Evolutionary conservation across 1,140 invertebrate genomes (phyloP).

Genomic region (Euborellia annulipes): DNA sequence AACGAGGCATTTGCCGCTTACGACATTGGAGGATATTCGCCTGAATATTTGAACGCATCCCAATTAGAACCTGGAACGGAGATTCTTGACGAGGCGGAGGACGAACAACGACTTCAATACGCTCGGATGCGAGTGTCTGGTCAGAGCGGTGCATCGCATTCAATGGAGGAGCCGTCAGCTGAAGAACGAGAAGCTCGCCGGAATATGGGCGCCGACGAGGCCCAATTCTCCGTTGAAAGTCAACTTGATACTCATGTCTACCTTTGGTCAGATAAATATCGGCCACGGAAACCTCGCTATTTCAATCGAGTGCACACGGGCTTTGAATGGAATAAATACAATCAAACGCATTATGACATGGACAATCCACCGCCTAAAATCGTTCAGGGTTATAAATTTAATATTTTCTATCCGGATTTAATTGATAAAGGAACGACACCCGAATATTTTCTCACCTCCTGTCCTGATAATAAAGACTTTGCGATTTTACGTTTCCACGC

Average conservation of each 20-base stretch:
- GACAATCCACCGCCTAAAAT: slow-evolving; percentile 99
- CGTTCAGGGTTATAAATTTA: slow-evolving; percentile 99
- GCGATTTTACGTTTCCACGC: slow-evolving; percentile 87
- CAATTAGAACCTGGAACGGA: slow-evolving; percentile 72
- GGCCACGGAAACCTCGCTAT: slow-evolving; percentile 92
- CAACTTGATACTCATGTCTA: slow-evolving; percentile 73
- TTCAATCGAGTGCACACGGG: slow-evolving; percentile 89
- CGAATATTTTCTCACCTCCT: slow-evolving; percentile 84
- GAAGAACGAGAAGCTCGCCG: slow-evolving; percentile 58
- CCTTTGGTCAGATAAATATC: slow-evolving; percentile 95
- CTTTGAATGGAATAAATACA: slow-evolving; percentile 99
- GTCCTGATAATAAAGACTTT: slow-evolving; percentile 87
- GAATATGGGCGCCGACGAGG: slow-evolving; percentile 80
- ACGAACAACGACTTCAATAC: slow-evolving; percentile 56
- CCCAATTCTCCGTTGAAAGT: slow-evolving; percentile 83
- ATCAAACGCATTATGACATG: slow-evolving; percentile 99
- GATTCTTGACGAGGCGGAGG: slow-evolving; percentile 62
- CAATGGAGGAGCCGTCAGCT: too few relatives aligned
- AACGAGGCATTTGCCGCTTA: slow-evolving; percentile 55
- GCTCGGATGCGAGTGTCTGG: slow-evolving; percentile 41
- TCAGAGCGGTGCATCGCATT: too few relatives aligned
- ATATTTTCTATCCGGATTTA: slow-evolving; percentile 99
- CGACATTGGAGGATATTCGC: slow-evolving; percentile 67
- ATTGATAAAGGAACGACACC: slow-evolving; percentile 92
- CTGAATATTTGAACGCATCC: slow-evolving; percentile 44